phyloP scores from a whole-genome alignment of 2,113 vertebrate genomes.

The Empidonax traillii region DNA sequence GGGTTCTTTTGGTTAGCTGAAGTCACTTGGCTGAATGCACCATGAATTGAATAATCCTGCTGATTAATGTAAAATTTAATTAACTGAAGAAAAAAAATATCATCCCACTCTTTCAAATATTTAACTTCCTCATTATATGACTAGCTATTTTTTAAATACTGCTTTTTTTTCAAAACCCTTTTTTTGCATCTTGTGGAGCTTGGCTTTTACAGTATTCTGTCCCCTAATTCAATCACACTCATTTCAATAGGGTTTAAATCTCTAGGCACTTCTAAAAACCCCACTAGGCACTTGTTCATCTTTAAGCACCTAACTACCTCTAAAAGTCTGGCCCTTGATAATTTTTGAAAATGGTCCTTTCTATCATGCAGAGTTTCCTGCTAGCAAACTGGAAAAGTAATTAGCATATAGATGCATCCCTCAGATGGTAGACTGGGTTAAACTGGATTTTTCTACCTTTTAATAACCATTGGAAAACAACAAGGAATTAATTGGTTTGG shows the following conservation, averaged over 20 bases:
- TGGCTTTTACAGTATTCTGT: constrained; percentile 5
- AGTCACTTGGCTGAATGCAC: background rate
- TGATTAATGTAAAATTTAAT: constrained; percentile 36
- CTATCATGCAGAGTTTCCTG: constrained; percentile 52
- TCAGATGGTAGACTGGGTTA: constrained; percentile 52
- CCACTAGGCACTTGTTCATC: background rate
- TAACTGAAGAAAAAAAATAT: background rate
- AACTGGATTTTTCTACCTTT: constrained; percentile 66
- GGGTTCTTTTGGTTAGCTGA: background rate
- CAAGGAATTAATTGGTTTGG: constrained; percentile 65
- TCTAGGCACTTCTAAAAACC: constrained; percentile 15
- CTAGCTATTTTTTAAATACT: background rate
- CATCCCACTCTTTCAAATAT: background rate
- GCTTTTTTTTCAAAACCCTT: background rate
- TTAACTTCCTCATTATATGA: background rate
- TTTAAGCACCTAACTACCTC: constrained; percentile 39
- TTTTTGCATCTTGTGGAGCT: background rate
- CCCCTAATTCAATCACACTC: constrained; percentile 24
- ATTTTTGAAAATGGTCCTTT: constrained; percentile 55
- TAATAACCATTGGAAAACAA: constrained; percentile 67
- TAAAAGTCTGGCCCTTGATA: constrained; percentile 29
- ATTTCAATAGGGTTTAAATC: constrained; percentile 33
- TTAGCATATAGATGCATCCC: constrained; percentile 68
- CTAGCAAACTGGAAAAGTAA: constrained; percentile 66
- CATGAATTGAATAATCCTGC: background rate